A percentile compares a stretch with the other conserved stretches of the same genome.
Evolutionary conservation across 2,888 invertebrate species (phyloP).

Genomic region (Volucella inflata): DNA sequence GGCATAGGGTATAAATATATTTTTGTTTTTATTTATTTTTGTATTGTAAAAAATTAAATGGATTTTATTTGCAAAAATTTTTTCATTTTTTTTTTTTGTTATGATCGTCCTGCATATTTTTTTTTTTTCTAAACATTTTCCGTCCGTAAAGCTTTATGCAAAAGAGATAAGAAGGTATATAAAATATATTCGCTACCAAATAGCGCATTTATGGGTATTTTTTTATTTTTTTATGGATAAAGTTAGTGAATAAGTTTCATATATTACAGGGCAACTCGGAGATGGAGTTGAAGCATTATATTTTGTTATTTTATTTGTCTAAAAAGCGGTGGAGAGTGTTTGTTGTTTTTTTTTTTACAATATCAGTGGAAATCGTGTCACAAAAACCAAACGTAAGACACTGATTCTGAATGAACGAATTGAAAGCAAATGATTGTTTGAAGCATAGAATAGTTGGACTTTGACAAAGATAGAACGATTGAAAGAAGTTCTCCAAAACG

Average conservation of each 20-base stretch:
- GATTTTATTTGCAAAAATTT: slow-evolving; percentile 67
- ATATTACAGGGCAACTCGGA: slow-evolving; percentile 54
- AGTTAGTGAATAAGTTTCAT: slow-evolving; percentile 55
- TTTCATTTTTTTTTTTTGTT: slow-evolving; percentile 1
- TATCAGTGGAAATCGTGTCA: too few relatives aligned
- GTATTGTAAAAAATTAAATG: slow-evolving; percentile 70
- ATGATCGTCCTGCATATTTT: slow-evolving; percentile 72
- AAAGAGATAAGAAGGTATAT: slow-evolving; percentile 73
- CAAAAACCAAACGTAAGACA: too few relatives aligned
- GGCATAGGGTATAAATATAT: slow-evolving; percentile 66
- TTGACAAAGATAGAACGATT: too few relatives aligned
- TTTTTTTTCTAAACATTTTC: slow-evolving; percentile 42
- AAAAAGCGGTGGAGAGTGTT: slow-evolving; percentile 39
- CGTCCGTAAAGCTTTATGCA: slow-evolving; percentile 71
- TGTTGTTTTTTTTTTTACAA: neutral
- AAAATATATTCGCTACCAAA: slow-evolving; percentile 75
- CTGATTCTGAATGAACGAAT: too few relatives aligned
- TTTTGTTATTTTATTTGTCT: neutral
- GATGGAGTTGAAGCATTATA: slow-evolving; percentile 23
- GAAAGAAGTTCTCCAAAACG: too few relatives aligned
- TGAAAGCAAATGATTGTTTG: too few relatives aligned
- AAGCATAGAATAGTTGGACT: too few relatives aligned
- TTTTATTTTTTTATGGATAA: slow-evolving; percentile 36
- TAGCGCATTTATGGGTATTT: slow-evolving; percentile 45
- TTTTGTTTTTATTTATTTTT: slow-evolving; percentile 49